Conservation (phyloP, 2,797 vertebrate genomes). For the Sciurus vulgaris region DNA sequence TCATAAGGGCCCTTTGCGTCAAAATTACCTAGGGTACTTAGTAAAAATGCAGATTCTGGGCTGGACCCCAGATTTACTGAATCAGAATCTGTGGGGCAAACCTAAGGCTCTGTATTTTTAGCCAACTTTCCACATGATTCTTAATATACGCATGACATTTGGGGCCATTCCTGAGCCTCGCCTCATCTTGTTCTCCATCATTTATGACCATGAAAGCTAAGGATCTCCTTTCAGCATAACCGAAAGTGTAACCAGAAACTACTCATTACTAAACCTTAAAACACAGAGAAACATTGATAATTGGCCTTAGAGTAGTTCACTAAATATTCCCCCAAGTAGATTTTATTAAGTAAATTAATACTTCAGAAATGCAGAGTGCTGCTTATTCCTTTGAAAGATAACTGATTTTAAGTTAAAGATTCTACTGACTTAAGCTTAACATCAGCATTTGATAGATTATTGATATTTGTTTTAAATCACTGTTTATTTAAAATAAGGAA, state of each 20-base stretch:
- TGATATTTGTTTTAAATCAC: slow-evolving; percentile 26
- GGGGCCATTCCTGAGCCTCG: not conserved
- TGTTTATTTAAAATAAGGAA: slow-evolving; percentile 41
- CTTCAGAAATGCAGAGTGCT: slow-evolving; percentile 24
- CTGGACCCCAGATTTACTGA: not conserved
- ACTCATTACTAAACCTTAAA: slow-evolving; percentile 6
- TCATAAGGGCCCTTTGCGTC: not conserved
- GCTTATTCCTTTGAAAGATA: slow-evolving; percentile 16
- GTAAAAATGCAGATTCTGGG: slow-evolving; percentile 14
- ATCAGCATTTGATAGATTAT: not conserved
- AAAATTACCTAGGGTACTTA: not conserved
- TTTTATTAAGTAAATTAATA: slow-evolving; percentile 12
- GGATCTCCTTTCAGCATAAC: not conserved
- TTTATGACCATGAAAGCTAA: not conserved
- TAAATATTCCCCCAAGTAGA: not conserved
- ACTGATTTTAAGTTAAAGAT: slow-evolving; percentile 24
- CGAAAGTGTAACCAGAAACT: not conserved
- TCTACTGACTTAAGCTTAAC: slow-evolving; percentile 18
- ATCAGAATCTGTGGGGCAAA: not conserved
- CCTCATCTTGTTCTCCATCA: not conserved
- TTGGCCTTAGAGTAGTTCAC: not conserved
- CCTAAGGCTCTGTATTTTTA: not conserved
- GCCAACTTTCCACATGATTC: not conserved
- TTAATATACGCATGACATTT: not conserved
- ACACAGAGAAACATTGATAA: not conserved